Evolutionary conservation across 2,797 vertebrate species (phyloP), one percentile per base, ranked within the genome.

Genomic region (Oceanodroma leucorhoa): DNA sequence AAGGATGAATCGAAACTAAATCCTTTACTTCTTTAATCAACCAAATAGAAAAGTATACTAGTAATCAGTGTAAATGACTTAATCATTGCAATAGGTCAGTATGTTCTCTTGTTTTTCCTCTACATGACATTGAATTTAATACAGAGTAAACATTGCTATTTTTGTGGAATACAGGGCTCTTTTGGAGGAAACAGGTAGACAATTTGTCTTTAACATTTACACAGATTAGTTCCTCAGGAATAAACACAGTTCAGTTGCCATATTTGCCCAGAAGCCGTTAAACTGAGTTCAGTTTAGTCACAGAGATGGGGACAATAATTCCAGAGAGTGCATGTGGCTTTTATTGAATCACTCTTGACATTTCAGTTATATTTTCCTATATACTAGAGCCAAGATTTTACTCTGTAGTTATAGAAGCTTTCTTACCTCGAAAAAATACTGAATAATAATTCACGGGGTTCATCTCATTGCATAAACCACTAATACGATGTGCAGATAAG

Each of bases 151-250:
- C 61, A 62, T 61, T 86, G 46, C 51, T 84, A 4, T 51, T 91
- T 93, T 79, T 92, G 21, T 94, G 92, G 43, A 64, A 93, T 41
- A 50, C 60, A 94, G 96, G 95, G 94, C 55, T 96, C 23, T 73
- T 91, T 53, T 5, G 20, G 87, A 83, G 96, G 78, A 87, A 85
- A 26, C 71, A 85, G 85, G 93, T 87, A 83, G 50, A 76, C 67
- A 89, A 58, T 45, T 62, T 87, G 51, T 73, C 50, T 82, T 61
- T 61, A 43, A 65, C 17, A 36, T 46, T 70, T 84, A 36, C 32
- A 86, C 17, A 55, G 58, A 66, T 45, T 24, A 66, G 14, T 40
- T 85, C 43, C 65, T 75, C 11, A 9, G 32, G 24, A 65, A 70
- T 62, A 55, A 87, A 29, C 5, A 8, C 16, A 32, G 8, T 23